These are phyloP conservation scores for Trichopoda pennipes DNA, from an alignment of 2,888 invertebrate species.

Conservation along the genomic window DNA sequence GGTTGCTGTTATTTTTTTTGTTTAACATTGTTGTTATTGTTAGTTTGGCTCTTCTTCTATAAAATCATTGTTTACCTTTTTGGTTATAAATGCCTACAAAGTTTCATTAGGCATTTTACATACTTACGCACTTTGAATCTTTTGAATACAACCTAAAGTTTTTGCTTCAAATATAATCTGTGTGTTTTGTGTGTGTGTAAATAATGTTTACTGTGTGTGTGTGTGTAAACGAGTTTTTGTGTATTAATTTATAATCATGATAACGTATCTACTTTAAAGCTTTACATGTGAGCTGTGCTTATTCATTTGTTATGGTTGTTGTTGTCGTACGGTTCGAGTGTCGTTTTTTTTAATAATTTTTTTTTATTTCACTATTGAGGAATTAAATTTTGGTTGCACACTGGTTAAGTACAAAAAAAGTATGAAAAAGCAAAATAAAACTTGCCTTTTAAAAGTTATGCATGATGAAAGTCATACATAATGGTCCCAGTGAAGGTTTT, in stretches of 20 bases:
- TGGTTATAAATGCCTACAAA: constrained; percentile 47
- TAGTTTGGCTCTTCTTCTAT: constrained; percentile 18
- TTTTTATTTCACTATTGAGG: constrained; percentile 14
- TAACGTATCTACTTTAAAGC: constrained; percentile 66
- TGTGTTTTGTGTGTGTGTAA: constrained; percentile 11
- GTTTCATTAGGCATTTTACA: constrained; percentile 31
- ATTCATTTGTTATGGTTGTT: constrained; percentile 54
- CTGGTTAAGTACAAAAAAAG: background rate
- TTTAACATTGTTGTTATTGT: constrained; percentile 5
- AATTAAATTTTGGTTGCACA: constrained; percentile 29
- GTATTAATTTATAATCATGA: constrained; percentile 66
- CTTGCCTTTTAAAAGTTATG: too few species aligned
- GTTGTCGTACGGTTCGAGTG: constrained; percentile 5
- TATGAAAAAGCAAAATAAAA: background rate
- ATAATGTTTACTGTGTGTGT: background rate
- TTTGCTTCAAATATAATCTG: background rate
- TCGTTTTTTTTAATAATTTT: constrained; percentile 7
- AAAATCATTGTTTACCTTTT: constrained; percentile 50
- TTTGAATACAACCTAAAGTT: constrained; percentile 13
- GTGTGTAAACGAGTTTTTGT: constrained; percentile 4
- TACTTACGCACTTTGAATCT: background rate
- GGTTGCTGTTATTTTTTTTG: constrained; percentile 3
- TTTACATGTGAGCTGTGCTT: constrained; percentile 63
- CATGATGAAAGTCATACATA: too few species aligned
- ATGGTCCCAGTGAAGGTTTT: too few species aligned